These are phyloP conservation scores for Neodiprion virginianus DNA, from an alignment of 1,140 invertebrate genomes.

Conservation along the genomic window DNA sequence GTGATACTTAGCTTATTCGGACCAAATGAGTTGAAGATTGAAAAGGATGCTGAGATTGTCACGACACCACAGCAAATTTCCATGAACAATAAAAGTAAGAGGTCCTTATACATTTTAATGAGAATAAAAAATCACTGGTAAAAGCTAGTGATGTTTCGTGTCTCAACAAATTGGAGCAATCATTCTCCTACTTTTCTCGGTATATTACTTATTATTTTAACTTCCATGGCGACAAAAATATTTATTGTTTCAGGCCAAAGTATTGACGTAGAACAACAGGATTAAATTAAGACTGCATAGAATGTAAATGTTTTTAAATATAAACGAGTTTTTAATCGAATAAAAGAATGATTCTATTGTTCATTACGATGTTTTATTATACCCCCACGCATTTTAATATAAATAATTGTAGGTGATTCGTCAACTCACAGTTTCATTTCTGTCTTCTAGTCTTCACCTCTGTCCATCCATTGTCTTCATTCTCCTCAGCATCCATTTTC, in stretches of 20 bases:
- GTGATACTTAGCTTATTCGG: constrained; percentile 65
- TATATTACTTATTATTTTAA: not conserved
- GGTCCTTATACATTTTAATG: too few species aligned
- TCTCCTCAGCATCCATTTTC: constrained; percentile 28
- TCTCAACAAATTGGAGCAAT: too few species aligned
- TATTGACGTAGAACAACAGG: not conserved
- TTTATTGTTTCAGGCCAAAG: not conserved
- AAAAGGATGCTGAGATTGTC: constrained; percentile 20
- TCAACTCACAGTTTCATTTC: constrained; percentile 30
- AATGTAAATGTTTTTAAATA: not conserved
- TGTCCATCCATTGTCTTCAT: constrained; percentile 38
- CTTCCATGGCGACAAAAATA: not conserved
- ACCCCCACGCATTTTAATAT: not conserved
- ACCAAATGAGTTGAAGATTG: constrained; percentile 45
- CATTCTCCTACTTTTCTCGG: too few species aligned
- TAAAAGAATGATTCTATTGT: not conserved
- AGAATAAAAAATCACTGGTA: too few species aligned
- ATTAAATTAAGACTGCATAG: constrained; percentile 1
- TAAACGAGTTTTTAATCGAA: not conserved
- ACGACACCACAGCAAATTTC: not conserved
- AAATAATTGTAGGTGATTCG: not conserved
- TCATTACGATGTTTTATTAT: not conserved
- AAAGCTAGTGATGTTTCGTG: too few species aligned
- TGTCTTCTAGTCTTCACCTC: constrained; percentile 37
- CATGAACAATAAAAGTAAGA: not conserved